Conservation (phyloP, 2,797 vertebrate genomes). For the Lagocephalus sceleratus region DNA sequence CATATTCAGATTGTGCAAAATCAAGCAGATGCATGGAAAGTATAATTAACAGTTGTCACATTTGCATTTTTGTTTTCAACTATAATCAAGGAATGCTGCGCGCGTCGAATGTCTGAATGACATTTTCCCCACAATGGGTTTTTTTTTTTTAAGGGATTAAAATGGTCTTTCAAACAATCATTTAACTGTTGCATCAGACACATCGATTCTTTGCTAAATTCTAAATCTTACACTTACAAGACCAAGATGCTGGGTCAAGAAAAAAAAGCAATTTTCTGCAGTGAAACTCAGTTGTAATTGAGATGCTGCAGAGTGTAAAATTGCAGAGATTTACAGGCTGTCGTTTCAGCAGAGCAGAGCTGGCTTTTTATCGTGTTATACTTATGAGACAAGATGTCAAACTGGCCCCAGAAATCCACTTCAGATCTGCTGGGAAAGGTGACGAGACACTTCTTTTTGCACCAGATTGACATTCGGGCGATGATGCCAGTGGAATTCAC, state of each 20-base stretch:
- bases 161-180: no score
- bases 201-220: no score
- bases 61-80: no score
- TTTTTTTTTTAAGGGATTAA: no score
- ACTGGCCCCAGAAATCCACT: constrained; percentile 1
- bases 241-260: constrained; percentile 34
- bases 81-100: no score
- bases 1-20: no score
- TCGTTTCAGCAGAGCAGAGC: no score
- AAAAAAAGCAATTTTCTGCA: constrained; percentile 37
- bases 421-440: not conserved
- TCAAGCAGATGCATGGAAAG: not conserved
- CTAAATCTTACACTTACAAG: not conserved
- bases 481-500: constrained; percentile 30
- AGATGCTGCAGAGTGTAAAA: constrained; percentile 42
- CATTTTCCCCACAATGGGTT: no score
- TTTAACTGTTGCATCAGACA: no score
- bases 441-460: constrained; percentile 12
- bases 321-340: constrained; percentile 25
- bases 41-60: no score
- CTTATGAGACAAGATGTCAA: constrained; percentile 3
- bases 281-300: constrained; percentile 33
- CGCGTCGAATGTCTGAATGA: no score
- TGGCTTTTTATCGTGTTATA: no score
- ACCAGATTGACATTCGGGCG: constrained; percentile 35